Evolutionary conservation across 37 sponge, comb jelly and placozoan genomes (phyloP).

Genomic region (Diacarnus erythraeanus): DNA sequence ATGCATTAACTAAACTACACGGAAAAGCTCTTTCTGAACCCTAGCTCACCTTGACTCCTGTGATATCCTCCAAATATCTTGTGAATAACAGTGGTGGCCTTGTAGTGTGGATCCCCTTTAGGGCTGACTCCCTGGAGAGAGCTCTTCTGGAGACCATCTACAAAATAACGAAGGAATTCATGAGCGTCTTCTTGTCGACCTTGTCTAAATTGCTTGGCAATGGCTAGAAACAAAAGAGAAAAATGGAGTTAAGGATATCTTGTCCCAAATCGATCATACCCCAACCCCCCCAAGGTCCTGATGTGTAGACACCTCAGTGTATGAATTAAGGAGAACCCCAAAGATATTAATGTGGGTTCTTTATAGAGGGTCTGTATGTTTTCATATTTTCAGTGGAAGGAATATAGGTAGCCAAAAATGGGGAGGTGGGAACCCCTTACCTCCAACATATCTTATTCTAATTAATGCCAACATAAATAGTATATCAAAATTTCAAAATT

Average conservation of each 20-base stretch:
- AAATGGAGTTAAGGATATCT: neutral
- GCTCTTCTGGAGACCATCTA: constrained; percentile 88
- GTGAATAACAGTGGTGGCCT: constrained; percentile 91
- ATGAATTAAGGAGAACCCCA: neutral
- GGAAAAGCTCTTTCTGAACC: neutral
- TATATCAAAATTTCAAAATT: no score
- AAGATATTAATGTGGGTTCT: no score
- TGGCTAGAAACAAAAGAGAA: constrained; percentile 43
- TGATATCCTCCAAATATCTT: constrained; percentile 96
- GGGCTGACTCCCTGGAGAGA: constrained; percentile 52
- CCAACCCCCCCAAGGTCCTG: no score
- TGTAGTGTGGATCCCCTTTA: constrained; percentile 67
- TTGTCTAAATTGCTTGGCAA: constrained; percentile 84
- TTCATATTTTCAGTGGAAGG: no score
- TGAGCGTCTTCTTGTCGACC: constrained; percentile 99
- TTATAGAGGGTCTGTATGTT: no score
- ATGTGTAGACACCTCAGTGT: neutral
- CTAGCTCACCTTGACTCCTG: constrained; percentile 76
- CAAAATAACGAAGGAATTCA: constrained; percentile 94
- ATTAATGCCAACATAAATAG: no score
- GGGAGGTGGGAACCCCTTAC: no score
- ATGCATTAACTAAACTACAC: neutral
- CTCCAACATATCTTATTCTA: no score
- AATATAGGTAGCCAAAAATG: no score
- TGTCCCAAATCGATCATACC: no score